Evolutionary conservation across 2,113 vertebrate genomes (phyloP).

Genomic region (Aegotheles bennettii): DNA sequence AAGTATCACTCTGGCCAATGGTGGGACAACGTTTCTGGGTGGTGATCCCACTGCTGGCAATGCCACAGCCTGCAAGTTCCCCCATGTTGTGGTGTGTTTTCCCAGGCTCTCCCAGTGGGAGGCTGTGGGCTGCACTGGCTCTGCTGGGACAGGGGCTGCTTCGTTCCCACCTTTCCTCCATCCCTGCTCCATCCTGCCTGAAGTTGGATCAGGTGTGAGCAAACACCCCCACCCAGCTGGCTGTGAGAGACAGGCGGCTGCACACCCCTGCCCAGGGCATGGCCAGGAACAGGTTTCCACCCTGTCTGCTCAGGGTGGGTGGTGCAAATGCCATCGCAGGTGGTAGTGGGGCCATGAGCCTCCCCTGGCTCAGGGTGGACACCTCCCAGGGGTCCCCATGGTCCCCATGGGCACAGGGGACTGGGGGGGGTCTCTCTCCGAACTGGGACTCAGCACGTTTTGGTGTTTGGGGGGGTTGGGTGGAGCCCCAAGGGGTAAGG

Average conservation of each 20-base stretch:
- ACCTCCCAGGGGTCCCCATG: neutral
- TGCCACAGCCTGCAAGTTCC: neutral
- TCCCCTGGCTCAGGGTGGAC: neutral
- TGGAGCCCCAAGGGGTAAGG: no score
- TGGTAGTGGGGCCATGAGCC: neutral
- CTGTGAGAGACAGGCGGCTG: no score
- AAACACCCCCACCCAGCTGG: neutral
- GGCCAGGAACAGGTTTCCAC: neutral
- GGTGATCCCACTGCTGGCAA: neutral
- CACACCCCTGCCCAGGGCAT: no score
- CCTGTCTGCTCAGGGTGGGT: neutral
- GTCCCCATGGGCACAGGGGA: no score
- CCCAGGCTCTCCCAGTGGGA: neutral
- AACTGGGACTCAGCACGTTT: no score
- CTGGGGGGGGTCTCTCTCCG: no score
- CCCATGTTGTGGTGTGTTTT: neutral
- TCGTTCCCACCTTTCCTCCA: fast-evolving
- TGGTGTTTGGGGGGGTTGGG: no score
- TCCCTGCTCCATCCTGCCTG: neutral
- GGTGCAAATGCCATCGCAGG: neutral
- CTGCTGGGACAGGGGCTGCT: neutral
- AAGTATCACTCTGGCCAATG: no score
- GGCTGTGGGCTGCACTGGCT: neutral
- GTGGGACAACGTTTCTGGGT: neutral
- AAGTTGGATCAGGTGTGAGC: neutral